Percentiles rank a stretch among this genome's conserved stretches.
Evolutionary conservation across 2,888 invertebrate species (phyloP).

Genomic region (Julus scandinavius): DNA sequence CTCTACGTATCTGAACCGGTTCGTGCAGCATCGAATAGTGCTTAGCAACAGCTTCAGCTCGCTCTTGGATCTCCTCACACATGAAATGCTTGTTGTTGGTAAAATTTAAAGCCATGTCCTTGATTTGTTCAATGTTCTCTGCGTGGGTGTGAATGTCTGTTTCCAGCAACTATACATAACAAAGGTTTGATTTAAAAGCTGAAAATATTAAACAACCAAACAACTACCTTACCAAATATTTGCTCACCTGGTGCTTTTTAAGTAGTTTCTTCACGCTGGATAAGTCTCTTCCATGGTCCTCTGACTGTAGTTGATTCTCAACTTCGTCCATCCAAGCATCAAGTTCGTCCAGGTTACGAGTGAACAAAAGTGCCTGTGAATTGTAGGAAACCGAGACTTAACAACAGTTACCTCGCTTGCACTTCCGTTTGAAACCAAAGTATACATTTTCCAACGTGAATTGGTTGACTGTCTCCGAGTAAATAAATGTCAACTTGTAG

Average conservation of each 20-base stretch:
- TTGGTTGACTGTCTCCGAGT: background rate
- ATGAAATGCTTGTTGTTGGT: slow-evolving; percentile 86
- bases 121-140: slow-evolving; percentile 76
- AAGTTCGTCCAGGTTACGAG: slow-evolving; percentile 90
- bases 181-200: background rate
- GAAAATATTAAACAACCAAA: background rate
- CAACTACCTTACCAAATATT: background rate
- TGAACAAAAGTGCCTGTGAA: slow-evolving; percentile 80
- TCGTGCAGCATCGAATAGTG: slow-evolving; percentile 84
- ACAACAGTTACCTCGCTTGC: background rate
- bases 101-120: slow-evolving; percentile 82
- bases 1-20: slow-evolving; percentile 89
- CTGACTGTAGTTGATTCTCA: slow-evolving; percentile 79
- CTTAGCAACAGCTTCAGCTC: slow-evolving; percentile 76
- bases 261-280: slow-evolving; percentile 83
- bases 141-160: slow-evolving; percentile 85
- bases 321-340: slow-evolving; percentile 92
- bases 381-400: background rate
- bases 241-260: slow-evolving; percentile 68
- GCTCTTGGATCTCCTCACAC: slow-evolving; percentile 83
- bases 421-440: background rate
- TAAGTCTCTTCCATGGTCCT: slow-evolving; percentile 88
- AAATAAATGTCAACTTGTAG: background rate
- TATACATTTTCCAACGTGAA: background rate
- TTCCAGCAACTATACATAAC: slow-evolving; percentile 73